A percentile compares a stretch with the other conserved stretches of the same genome.
These are phyloP conservation scores for Origma solitaria DNA, from an alignment of 2,113 vertebrate genomes.

Conservation along the genomic window DNA sequence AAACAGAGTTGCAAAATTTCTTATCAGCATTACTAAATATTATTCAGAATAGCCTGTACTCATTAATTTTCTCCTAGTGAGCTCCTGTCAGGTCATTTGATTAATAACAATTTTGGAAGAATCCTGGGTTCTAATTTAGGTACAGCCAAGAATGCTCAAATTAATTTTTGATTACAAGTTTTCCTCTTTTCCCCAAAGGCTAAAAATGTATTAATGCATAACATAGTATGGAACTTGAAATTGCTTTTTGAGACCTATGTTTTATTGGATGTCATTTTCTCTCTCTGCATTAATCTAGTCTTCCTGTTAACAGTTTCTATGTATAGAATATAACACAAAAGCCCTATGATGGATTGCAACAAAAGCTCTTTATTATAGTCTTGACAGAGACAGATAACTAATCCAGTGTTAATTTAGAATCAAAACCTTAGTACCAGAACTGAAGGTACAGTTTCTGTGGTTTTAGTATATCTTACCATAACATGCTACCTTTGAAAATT, in stretches of 20 bases:
- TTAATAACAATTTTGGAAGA: slow-evolving; percentile 21
- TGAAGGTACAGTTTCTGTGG: background rate
- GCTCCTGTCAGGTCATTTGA: slow-evolving; percentile 11
- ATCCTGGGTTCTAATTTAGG: slow-evolving; percentile 29
- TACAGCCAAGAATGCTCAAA: slow-evolving; percentile 27
- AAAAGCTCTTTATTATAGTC: slow-evolving; percentile 57
- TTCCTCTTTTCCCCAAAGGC: background rate
- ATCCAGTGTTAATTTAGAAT: slow-evolving; percentile 37
- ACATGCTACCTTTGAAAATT: background rate
- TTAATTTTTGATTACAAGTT: slow-evolving; percentile 49
- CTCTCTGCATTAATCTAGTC: slow-evolving; percentile 31
- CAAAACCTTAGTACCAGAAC: slow-evolving; percentile 15
- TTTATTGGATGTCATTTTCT: slow-evolving; percentile 49
- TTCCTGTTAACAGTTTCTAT: slow-evolving; percentile 10
- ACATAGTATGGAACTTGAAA: slow-evolving; percentile 9
- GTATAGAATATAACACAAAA: slow-evolving; percentile 39
- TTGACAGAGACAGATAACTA: slow-evolving; percentile 45
- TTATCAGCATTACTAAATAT: background rate
- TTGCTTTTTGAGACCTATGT: slow-evolving; percentile 16
- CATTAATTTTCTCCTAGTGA: slow-evolving; percentile 20
- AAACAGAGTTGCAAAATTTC: background rate
- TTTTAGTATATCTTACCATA: background rate
- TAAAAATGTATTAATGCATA: slow-evolving; percentile 16
- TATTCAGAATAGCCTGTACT: background rate
- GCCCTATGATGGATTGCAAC: slow-evolving; percentile 40